Evolutionary conservation across 1,140 invertebrate genomes (phyloP).

Genomic region (Meloidogyne chitwoodi): DNA sequence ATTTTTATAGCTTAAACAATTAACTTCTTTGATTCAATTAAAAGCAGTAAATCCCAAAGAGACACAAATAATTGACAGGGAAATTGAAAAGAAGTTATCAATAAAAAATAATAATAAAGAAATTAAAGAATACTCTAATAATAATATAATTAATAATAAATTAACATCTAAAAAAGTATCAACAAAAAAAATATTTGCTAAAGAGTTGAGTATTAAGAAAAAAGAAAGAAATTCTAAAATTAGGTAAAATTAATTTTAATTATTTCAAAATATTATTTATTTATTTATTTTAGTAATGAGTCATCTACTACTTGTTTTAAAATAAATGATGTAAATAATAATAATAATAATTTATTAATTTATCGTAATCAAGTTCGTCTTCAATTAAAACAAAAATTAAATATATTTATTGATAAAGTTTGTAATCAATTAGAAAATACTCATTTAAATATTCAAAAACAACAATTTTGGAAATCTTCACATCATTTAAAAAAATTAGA

Average conservation of each 20-base stretch:
- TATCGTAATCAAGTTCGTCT: slow-evolving; percentile 17
- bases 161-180: neutral
- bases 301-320: no score
- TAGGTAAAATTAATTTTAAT: no score
- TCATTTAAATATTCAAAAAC: slow-evolving; percentile 1
- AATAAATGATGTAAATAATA: no score
- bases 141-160: no score
- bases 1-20: slow-evolving; percentile 30
- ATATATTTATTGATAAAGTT: slow-evolving; percentile 14
- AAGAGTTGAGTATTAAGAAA: neutral
- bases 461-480: neutral
- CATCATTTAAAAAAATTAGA: slow-evolving; percentile 10
- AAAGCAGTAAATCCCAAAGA: slow-evolving; percentile 5
- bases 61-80: neutral
- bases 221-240: neutral
- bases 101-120: neutral
- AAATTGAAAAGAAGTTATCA: neutral
- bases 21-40: slow-evolving; percentile 29
- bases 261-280: no score
- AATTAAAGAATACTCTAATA: neutral
- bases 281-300: no score
- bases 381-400: slow-evolving; percentile 7
- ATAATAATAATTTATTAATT: no score
- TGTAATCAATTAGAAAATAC: neutral
- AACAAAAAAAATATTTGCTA: neutral